phyloP scores from a whole-genome alignment of 2,888 invertebrate genomes.

The Cheilosia impressa region DNA sequence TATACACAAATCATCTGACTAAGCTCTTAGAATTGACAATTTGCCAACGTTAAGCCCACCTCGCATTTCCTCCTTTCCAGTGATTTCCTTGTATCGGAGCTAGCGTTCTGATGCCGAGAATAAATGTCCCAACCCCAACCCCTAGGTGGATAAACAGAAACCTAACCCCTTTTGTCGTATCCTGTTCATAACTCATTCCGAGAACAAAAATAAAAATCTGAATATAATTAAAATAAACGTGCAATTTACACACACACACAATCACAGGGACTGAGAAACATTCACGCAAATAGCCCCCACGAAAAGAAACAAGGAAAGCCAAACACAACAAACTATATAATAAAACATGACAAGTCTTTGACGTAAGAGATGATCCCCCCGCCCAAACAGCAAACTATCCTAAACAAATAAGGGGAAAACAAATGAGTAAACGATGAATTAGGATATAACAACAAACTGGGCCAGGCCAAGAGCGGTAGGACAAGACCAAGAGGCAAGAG shows the following conservation, averaged over 20 bases:
- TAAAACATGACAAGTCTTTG: slow-evolving; percentile 61
- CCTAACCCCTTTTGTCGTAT: slow-evolving; percentile 37
- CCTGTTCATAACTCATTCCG: slow-evolving; percentile 46
- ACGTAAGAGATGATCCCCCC: slow-evolving; percentile 59
- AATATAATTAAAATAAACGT: slow-evolving; percentile 58
- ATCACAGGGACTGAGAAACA: background rate
- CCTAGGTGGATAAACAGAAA: background rate
- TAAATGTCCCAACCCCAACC: background rate
- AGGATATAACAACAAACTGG: slow-evolving; percentile 44
- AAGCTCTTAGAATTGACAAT: too few species aligned
- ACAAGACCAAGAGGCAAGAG: slow-evolving; percentile 1
- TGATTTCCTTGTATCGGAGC: too few species aligned
- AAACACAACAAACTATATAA: slow-evolving; percentile 45
- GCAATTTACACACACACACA: slow-evolving; percentile 25
- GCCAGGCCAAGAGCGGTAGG: slow-evolving; percentile 19
- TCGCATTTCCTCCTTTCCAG: too few species aligned
- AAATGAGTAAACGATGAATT: slow-evolving; percentile 26
- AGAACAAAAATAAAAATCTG: slow-evolving; percentile 34
- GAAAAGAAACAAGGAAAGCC: slow-evolving; percentile 23
- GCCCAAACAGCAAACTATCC: background rate
- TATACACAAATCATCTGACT: too few species aligned
- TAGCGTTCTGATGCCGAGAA: background rate
- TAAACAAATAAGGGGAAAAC: background rate
- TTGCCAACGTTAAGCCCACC: too few species aligned
- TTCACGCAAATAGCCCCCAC: slow-evolving; percentile 13